Conservation (phyloP, 2,113 vertebrate species). For the Origma solitaria region DNA sequence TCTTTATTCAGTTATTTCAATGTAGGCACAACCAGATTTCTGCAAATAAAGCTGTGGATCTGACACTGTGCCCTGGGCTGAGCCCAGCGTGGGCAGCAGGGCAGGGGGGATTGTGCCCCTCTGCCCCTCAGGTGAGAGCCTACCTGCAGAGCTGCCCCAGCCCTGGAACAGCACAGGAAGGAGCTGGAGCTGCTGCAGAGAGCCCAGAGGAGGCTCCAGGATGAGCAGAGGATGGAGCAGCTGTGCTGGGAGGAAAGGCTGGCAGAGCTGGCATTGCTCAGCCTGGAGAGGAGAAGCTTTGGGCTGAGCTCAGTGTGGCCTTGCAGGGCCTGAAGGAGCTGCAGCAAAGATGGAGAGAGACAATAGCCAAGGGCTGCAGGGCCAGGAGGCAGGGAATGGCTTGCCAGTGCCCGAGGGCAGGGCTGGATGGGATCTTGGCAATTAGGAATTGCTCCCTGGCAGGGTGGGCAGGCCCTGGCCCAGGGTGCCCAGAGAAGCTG, state of each 20-base stretch:
- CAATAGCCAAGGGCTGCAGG: background rate
- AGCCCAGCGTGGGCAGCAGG: background rate
- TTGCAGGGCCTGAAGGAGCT: background rate
- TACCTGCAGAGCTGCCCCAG: background rate
- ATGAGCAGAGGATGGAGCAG: background rate
- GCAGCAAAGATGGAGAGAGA: background rate
- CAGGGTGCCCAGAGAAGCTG: background rate
- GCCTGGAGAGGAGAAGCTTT: background rate
- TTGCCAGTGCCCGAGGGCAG: background rate
- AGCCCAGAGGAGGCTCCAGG: background rate
- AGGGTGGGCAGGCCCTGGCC: background rate
- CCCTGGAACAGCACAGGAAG: background rate
- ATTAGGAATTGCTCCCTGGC: background rate
- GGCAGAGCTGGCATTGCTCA: background rate
- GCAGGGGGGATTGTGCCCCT: background rate
- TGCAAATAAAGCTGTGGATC: background rate
- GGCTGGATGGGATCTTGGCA: accelerated
- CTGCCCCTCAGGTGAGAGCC: background rate
- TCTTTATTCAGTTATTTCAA: background rate
- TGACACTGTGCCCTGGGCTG: background rate
- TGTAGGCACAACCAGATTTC: background rate
- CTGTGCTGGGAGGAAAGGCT: background rate
- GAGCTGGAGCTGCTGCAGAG: background rate
- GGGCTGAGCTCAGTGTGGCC: background rate
- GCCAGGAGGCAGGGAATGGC: background rate